Conservation (phyloP, 2,797 vertebrate genomes). For the Caiman crocodilus region DNA sequence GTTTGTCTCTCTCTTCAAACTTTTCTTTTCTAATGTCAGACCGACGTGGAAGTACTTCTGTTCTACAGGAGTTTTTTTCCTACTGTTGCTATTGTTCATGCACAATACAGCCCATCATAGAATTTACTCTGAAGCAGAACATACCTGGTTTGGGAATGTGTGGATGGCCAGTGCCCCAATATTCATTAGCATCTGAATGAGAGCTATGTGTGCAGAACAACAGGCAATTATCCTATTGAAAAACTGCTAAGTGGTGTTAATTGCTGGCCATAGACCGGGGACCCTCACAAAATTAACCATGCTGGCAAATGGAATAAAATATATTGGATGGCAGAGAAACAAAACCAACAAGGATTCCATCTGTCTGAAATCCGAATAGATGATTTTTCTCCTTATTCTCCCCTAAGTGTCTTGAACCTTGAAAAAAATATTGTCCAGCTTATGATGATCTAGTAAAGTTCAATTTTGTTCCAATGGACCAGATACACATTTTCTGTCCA, state of each 20-base stretch:
- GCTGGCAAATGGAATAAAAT: constrained; percentile 68
- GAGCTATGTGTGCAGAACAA: constrained; percentile 66
- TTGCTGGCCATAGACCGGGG: constrained; percentile 46
- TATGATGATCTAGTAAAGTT: background rate
- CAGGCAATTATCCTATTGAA: constrained; percentile 72
- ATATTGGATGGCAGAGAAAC: constrained; percentile 6
- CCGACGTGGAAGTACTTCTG: constrained; percentile 71
- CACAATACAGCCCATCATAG: constrained; percentile 61
- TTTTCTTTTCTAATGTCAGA: constrained; percentile 47
- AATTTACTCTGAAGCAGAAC: constrained; percentile 3
- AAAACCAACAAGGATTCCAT: background rate
- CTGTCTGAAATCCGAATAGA: background rate
- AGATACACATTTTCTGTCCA: background rate
- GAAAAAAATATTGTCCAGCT: background rate
- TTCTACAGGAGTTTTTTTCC: constrained; percentile 33
- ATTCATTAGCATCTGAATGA: constrained; percentile 73
- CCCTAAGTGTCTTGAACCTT: background rate
- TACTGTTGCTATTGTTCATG: constrained; percentile 29
- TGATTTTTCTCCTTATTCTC: background rate
- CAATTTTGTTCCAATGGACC: background rate
- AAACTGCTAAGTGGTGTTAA: constrained; percentile 77
- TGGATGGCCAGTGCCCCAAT: constrained; percentile 63
- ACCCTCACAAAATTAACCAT: constrained; percentile 36
- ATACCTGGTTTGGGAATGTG: constrained; percentile 70
- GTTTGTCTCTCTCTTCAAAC: background rate